Evolutionary conservation across 2,888 invertebrate genomes (phyloP).

Genomic region (Hyles lineata): DNA sequence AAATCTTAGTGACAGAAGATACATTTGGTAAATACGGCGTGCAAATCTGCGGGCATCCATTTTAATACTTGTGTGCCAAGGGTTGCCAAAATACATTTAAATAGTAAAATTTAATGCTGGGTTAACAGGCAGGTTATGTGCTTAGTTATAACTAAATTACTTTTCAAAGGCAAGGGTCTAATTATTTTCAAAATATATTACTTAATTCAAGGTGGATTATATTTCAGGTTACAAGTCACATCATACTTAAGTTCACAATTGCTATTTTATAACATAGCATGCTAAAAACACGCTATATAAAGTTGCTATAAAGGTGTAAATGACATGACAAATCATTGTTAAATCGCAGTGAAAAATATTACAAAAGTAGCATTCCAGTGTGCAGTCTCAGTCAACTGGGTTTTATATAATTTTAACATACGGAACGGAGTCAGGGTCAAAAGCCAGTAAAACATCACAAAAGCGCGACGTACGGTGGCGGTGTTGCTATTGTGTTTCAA

Average conservation of each 20-base stretch:
- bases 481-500: conserved; percentile 32
- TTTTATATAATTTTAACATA: background rate
- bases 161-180: background rate
- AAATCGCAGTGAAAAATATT: too few relatives aligned
- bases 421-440: background rate
- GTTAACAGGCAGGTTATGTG: background rate
- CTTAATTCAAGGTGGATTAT: too few relatives aligned
- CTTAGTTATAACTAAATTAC: background rate
- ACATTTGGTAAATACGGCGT: background rate
- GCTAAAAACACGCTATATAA: too few relatives aligned
- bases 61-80: conserved; percentile 7
- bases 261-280: too few relatives aligned
- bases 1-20: background rate
- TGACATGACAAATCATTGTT: too few relatives aligned
- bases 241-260: too few relatives aligned
- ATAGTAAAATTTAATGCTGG: background rate
- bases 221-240: too few relatives aligned
- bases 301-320: too few relatives aligned
- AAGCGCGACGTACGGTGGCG: conserved; percentile 13
- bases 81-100: conserved; percentile 8
- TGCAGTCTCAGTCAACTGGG: background rate
- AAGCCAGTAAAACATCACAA: conserved; percentile 16
- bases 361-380: too few relatives aligned
- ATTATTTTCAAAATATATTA: background rate
- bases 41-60: conserved; percentile 11